phyloP scores from a whole-genome alignment of 1,140 invertebrate genomes.

The Pogonus chalceus region DNA sequence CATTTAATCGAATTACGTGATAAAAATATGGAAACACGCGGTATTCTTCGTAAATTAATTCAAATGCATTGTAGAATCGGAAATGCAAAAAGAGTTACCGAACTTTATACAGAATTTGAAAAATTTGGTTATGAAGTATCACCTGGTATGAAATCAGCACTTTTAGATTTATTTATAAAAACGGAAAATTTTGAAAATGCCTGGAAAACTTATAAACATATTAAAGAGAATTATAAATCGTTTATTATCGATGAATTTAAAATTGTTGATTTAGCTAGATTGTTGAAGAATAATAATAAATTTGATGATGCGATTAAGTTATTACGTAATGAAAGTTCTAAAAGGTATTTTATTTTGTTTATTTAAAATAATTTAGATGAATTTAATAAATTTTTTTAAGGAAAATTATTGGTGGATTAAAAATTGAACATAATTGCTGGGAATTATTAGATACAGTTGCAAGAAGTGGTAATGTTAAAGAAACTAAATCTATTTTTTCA shows the following conservation, averaged over 20 bases:
- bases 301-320: slow-evolving; percentile 38
- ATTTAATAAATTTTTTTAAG: slow-evolving; percentile 27
- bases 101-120: slow-evolving; percentile 38
- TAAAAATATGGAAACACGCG: slow-evolving; percentile 45
- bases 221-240: slow-evolving; percentile 34
- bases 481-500: slow-evolving; percentile 36
- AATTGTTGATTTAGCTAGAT: slow-evolving; percentile 42
- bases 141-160: slow-evolving; percentile 41
- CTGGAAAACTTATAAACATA: slow-evolving; percentile 33
- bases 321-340: slow-evolving; percentile 33
- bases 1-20: slow-evolving; percentile 43
- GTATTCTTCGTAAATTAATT: slow-evolving; percentile 41
- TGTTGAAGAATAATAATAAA: slow-evolving; percentile 39
- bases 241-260: slow-evolving; percentile 46
- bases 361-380: neutral
- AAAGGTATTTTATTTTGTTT: slow-evolving; percentile 27
- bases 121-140: slow-evolving; percentile 36
- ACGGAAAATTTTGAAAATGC: slow-evolving; percentile 39
- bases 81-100: slow-evolving; percentile 37
- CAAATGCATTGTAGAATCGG: slow-evolving; percentile 38
- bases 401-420: slow-evolving; percentile 26
- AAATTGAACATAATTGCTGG: slow-evolving; percentile 38
- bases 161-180: slow-evolving; percentile 43
- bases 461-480: slow-evolving; percentile 23
- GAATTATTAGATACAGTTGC: slow-evolving; percentile 39